Evolutionary conservation across 2,888 invertebrate species (phyloP).

Genomic region (Siphonodentalium dalli): DNA sequence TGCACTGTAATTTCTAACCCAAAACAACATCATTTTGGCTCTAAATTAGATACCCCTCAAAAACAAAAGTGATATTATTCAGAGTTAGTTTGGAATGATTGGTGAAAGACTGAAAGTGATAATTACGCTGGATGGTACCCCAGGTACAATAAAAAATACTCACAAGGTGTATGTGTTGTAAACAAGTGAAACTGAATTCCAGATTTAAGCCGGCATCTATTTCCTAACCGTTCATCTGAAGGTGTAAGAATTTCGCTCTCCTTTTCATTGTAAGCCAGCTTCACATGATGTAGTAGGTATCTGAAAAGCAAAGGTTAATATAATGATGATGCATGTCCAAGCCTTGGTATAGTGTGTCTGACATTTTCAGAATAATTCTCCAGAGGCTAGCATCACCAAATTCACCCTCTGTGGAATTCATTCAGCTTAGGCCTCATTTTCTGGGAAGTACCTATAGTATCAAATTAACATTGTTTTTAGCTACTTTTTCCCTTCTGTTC

Average conservation of each 20-base stretch:
- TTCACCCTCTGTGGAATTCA: no score
- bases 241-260: constrained; percentile 37
- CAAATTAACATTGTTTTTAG: no score
- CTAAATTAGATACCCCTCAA: no score
- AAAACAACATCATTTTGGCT: no score
- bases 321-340: background rate
- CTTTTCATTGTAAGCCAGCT: constrained; percentile 27
- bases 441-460: no score
- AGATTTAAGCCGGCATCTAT: constrained; percentile 66
- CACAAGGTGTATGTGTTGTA: constrained; percentile 85
- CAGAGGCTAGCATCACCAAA: no score
- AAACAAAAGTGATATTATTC: background rate
- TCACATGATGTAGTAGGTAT: constrained; percentile 48
- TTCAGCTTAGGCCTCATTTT: no score
- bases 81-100: background rate
- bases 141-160: constrained; percentile 22
- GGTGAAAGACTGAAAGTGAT: background rate
- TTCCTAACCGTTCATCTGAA: constrained; percentile 16
- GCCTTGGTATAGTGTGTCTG: background rate
- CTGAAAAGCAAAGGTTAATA: constrained; percentile 40
- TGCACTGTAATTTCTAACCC: no score
- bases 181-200: constrained; percentile 81
- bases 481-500: no score
- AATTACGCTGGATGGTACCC: background rate
- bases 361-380: no score